A percentile compares a stretch with the other conserved stretches of the same genome.
Evolutionary conservation across 1,140 invertebrate genomes (phyloP).

Genomic region (Drosophila melanica): DNA sequence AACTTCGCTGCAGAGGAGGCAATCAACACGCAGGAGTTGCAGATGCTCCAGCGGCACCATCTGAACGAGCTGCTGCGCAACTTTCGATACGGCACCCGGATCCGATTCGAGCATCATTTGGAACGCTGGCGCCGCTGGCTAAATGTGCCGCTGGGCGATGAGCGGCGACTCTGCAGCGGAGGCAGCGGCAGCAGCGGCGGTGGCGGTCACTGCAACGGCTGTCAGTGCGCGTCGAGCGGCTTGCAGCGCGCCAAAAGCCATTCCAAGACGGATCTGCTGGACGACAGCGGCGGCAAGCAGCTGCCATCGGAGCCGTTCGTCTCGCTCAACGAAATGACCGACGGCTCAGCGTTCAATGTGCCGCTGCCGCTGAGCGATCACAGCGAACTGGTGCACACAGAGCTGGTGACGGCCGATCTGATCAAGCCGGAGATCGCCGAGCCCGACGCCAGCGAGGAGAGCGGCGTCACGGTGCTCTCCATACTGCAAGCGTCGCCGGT

Average conservation of each 20-base stretch:
- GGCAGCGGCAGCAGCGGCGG: neutral
- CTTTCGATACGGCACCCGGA: constrained; percentile 65
- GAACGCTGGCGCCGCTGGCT: constrained; percentile 75
- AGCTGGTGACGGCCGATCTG: constrained; percentile 12
- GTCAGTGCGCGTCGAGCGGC: constrained; percentile 31
- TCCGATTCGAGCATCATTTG: constrained; percentile 70
- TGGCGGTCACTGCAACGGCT: constrained; percentile 48
- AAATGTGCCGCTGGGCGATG: constrained; percentile 45
- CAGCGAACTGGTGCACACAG: constrained; percentile 51
- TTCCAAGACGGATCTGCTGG: constrained; percentile 38
- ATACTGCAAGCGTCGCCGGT: constrained; percentile 57
- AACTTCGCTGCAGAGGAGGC: constrained; percentile 51
- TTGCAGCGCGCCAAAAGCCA: constrained; percentile 2
- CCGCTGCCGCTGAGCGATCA: constrained; percentile 25
- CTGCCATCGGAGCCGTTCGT: constrained; percentile 58
- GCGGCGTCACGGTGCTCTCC: constrained; percentile 55
- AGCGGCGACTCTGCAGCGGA: constrained; percentile 3
- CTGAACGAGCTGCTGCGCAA: constrained; percentile 59
- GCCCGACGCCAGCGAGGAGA: constrained; percentile 39
- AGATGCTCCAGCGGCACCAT: constrained; percentile 72
- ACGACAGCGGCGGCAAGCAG: constrained; percentile 29
- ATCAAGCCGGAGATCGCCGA: constrained; percentile 24
- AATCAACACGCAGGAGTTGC: constrained; percentile 72
- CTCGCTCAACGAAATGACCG: constrained; percentile 34
- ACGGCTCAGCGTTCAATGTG: constrained; percentile 31